phyloP scores from a whole-genome alignment of 2,797 vertebrate species.

The Sebastes aleutianus region DNA sequence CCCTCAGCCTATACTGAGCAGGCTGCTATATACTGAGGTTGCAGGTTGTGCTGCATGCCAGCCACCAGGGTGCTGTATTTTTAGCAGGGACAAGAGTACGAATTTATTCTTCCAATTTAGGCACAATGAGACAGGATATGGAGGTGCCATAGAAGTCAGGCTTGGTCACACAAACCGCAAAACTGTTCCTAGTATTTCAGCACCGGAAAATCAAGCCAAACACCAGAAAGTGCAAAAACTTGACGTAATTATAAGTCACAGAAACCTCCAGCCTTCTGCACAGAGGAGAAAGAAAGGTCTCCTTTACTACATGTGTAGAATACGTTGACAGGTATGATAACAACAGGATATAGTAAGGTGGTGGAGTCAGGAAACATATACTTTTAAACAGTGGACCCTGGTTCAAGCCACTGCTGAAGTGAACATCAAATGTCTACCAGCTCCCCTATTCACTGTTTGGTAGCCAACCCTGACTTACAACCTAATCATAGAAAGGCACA shows the following conservation, averaged over 20 bases:
- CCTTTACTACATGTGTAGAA: not conserved
- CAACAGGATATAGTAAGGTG: not conserved
- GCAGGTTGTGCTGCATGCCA: slow-evolving; percentile 57
- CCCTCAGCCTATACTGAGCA: slow-evolving; percentile 53
- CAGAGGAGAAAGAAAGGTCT: not conserved
- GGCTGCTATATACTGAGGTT: slow-evolving; percentile 52
- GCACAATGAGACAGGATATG: slow-evolving; percentile 24
- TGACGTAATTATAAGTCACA: not conserved
- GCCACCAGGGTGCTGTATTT: slow-evolving; percentile 66
- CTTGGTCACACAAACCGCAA: not conserved
- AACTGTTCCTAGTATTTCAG: not conserved
- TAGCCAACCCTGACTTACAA: slow-evolving; percentile 8
- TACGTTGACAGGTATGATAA: not conserved
- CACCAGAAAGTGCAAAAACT: not conserved
- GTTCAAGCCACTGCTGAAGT: not conserved
- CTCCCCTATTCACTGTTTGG: not conserved
- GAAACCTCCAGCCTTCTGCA: not conserved
- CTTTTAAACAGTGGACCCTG: not conserved
- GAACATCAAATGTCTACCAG: slow-evolving; percentile 16
- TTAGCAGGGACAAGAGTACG: slow-evolving; percentile 57
- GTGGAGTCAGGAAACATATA: not conserved
- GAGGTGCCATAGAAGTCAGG: not conserved
- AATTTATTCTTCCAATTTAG: slow-evolving; percentile 42
- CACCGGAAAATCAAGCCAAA: not conserved
- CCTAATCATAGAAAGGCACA: slow-evolving; percentile 14